Conservation (phyloP, 2,888 invertebrate genomes). For the Sphecodes monilicornis region DNA sequence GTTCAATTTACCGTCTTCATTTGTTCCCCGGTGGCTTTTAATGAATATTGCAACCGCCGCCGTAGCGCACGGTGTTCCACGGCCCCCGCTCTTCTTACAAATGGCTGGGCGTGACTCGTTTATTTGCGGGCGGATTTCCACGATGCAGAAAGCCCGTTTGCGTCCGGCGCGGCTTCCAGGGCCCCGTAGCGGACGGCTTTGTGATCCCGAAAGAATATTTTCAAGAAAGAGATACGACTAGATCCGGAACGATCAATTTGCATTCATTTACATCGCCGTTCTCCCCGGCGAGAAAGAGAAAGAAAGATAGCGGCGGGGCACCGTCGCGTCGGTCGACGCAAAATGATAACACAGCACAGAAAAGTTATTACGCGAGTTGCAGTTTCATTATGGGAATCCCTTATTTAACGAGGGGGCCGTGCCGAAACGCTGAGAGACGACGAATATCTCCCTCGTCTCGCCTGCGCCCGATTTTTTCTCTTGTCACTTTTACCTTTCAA, state of each 20-base stretch:
- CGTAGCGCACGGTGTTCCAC: conserved; percentile 37
- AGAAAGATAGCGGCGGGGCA: conserved; percentile 22
- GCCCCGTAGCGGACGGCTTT: conserved; percentile 58
- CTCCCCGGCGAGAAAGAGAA: neutral
- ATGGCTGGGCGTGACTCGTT: conserved; percentile 72
- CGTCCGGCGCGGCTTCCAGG: conserved; percentile 46
- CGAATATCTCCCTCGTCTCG: conserved; percentile 5
- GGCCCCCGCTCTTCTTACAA: conserved; percentile 50
- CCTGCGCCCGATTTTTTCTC: neutral
- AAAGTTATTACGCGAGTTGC: conserved; percentile 54
- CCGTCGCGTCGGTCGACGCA: neutral
- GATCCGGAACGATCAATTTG: conserved; percentile 60
- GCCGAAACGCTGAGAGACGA: conserved; percentile 29
- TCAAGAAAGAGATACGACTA: conserved; percentile 35
- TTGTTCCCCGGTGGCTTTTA: conserved; percentile 46
- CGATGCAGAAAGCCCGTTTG: conserved; percentile 58
- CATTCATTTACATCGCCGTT: conserved; percentile 61
- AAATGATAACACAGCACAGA: conserved; percentile 56
- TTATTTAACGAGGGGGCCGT: conserved; percentile 43
- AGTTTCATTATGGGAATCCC: conserved; percentile 37
- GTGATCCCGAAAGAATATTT: conserved; percentile 59
- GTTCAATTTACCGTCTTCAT: conserved; percentile 58
- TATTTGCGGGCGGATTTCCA: conserved; percentile 63
- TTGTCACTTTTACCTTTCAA: neutral
- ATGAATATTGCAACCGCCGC: conserved; percentile 54